Conservation (phyloP, 2,797 vertebrate genomes). For the Sitta carolinensis region DNA sequence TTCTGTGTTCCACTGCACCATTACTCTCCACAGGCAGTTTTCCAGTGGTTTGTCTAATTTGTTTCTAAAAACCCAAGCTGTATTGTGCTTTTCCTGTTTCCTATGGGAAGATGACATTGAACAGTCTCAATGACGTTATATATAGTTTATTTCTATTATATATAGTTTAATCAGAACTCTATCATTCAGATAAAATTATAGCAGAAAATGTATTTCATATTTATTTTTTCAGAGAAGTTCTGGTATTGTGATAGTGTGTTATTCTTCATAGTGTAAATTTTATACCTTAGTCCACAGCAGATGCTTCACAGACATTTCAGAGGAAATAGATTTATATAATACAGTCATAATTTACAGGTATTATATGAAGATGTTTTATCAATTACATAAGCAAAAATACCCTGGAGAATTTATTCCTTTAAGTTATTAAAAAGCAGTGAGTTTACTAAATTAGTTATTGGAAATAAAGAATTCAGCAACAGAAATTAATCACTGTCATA, state of each 20-base stretch:
- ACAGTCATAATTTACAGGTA: conserved; percentile 67
- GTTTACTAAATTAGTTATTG: conserved; percentile 75
- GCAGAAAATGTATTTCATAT: neutral
- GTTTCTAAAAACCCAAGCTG: neutral
- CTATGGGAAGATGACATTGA: neutral
- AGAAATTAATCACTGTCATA: conserved; percentile 78
- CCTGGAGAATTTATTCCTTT: conserved; percentile 65
- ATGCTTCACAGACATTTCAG: neutral
- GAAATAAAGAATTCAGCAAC: conserved; percentile 71
- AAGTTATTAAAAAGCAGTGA: conserved; percentile 74
- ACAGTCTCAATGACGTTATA: neutral
- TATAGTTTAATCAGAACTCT: neutral
- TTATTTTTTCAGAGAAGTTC: conserved; percentile 6
- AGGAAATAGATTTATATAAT: conserved; percentile 64
- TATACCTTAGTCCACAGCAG: conserved; percentile 16
- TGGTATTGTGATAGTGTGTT: neutral
- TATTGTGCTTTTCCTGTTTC: neutral
- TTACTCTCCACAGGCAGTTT: neutral
- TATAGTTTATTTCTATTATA: neutral
- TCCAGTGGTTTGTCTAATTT: neutral
- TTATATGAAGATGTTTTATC: conserved; percentile 76
- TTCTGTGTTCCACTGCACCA: neutral
- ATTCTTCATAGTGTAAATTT: conserved; percentile 42
- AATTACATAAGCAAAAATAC: conserved; percentile 73
- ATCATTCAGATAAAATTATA: conserved; percentile 23